Conservation (phyloP, 1,140 invertebrate species). For the Eufriesea mexicana region DNA sequence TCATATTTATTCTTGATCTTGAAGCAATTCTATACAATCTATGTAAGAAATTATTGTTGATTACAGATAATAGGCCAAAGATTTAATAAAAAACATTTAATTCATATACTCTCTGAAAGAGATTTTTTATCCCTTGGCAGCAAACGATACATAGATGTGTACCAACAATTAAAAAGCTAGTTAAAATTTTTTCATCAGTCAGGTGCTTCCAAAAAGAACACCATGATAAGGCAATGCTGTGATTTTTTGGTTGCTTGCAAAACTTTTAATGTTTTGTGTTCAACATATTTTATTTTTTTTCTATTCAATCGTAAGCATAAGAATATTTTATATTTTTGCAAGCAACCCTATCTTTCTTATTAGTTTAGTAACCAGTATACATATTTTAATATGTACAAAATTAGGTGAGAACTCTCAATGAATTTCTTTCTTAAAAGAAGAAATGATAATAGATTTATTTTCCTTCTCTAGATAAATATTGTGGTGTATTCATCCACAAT, state of each 20-base stretch:
- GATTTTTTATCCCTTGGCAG: slow-evolving; percentile 60
- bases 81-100: slow-evolving; percentile 63
- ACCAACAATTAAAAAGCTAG: slow-evolving; percentile 79
- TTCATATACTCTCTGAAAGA: slow-evolving; percentile 51
- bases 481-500: slow-evolving; percentile 16
- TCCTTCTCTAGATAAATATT: slow-evolving; percentile 33
- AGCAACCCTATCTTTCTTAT: slow-evolving; percentile 61
- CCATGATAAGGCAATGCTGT: slow-evolving; percentile 80
- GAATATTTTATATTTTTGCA: slow-evolving; percentile 62
- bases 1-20: slow-evolving; percentile 59
- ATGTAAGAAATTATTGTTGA: slow-evolving; percentile 61
- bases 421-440: slow-evolving; percentile 40
- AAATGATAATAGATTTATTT: slow-evolving; percentile 43
- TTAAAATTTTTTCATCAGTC: slow-evolving; percentile 78
- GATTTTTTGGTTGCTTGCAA: slow-evolving; percentile 72
- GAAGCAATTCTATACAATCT: slow-evolving; percentile 63
- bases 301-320: slow-evolving; percentile 10
- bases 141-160: slow-evolving; percentile 71
- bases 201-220: slow-evolving; percentile 75
- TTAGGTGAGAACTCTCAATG: slow-evolving; percentile 50
- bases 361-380: slow-evolving; percentile 62
- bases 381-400: slow-evolving; percentile 62
- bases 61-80: slow-evolving; percentile 62
- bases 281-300: slow-evolving; percentile 20
- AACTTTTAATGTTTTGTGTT: slow-evolving; percentile 38